phyloP scores from a whole-genome alignment of 2,888 invertebrate species.

The Cerastis rubricosa region DNA sequence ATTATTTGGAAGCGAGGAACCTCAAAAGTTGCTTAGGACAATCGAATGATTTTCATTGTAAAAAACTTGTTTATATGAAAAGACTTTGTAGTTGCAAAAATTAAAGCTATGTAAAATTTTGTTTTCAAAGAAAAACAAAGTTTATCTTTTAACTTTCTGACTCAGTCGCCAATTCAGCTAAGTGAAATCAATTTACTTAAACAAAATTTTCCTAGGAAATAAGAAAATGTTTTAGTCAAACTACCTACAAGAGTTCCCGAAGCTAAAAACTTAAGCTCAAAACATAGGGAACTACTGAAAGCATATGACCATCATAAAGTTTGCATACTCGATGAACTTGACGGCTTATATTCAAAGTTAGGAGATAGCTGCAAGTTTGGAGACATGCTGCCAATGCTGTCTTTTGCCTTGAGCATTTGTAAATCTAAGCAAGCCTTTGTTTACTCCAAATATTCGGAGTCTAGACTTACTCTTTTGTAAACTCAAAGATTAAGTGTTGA shows the following conservation, averaged over 20 bases:
- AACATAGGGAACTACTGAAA: conserved; percentile 43
- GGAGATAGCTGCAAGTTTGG: conserved; percentile 40
- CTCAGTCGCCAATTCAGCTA: conserved; percentile 17
- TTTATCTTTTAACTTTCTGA: background rate
- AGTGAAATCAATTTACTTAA: conserved; percentile 41
- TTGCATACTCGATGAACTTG: conserved; percentile 52
- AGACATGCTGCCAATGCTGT: conserved; percentile 37
- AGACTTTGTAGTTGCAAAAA: background rate
- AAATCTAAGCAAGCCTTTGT: conserved; percentile 24
- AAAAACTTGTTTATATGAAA: background rate
- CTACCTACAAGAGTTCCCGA: conserved; percentile 9
- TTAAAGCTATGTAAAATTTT: background rate
- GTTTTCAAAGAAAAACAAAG: conserved; percentile 5
- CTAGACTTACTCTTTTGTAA: conserved; percentile 31
- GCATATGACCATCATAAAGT: conserved; percentile 58
- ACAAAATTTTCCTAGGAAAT: conserved; percentile 4
- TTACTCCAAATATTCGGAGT: conserved; percentile 23
- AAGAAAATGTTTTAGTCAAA: conserved; percentile 30
- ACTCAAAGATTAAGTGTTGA: conserved; percentile 32
- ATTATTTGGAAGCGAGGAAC: background rate
- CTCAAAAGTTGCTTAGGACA: background rate
- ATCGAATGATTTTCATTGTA: too few relatives aligned
- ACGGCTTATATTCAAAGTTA: conserved; percentile 54
- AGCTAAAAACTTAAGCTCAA: conserved; percentile 43
- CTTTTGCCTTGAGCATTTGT: conserved; percentile 34